These are phyloP conservation scores for Galendromus occidentalis DNA, from an alignment of 1,140 invertebrate genomes.

Conservation along the genomic window DNA sequence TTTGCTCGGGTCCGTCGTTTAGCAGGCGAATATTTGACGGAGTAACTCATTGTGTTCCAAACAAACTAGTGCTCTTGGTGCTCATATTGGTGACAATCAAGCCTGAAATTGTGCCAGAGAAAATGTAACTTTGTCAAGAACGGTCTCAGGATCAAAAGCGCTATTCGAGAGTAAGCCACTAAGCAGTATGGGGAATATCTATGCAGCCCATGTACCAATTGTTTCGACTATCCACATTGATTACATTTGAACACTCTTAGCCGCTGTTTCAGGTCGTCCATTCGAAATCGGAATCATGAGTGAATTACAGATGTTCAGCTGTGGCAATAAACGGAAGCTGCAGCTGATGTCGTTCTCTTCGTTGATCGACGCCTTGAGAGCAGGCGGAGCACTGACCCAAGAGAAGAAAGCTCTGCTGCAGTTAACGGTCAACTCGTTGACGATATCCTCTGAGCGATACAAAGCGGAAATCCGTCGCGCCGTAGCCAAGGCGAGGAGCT, in stretches of 20 bases:
- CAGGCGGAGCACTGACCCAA: not conserved
- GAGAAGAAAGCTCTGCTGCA: not conserved
- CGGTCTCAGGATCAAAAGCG: too few relatives aligned
- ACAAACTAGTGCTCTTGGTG: slow-evolving; percentile 9
- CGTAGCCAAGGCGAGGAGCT: not conserved
- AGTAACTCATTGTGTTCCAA: slow-evolving; percentile 4
- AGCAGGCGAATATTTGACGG: not conserved
- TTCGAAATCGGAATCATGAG: too few relatives aligned
- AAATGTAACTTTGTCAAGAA: too few relatives aligned
- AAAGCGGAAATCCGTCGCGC: slow-evolving; percentile 1
- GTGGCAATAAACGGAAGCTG: not conserved
- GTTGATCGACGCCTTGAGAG: slow-evolving; percentile 1
- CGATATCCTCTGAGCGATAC: slow-evolving; percentile 3
- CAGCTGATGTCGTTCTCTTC: not conserved
- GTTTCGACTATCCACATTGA: too few relatives aligned
- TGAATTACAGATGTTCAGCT: too few relatives aligned
- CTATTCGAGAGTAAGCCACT: too few relatives aligned
- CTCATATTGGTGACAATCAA: slow-evolving; percentile 6
- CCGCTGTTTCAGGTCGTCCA: too few relatives aligned
- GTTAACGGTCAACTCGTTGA: not conserved
- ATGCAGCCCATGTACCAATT: too few relatives aligned
- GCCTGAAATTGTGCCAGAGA: not conserved
- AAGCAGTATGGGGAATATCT: too few relatives aligned
- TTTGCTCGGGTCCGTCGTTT: not conserved
- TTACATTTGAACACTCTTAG: too few relatives aligned